A percentile compares a stretch with the other conserved stretches of the same genome.
These are phyloP conservation scores for Serilophus lunatus DNA, from an alignment of 2,113 vertebrate species.

Conservation along the genomic window DNA sequence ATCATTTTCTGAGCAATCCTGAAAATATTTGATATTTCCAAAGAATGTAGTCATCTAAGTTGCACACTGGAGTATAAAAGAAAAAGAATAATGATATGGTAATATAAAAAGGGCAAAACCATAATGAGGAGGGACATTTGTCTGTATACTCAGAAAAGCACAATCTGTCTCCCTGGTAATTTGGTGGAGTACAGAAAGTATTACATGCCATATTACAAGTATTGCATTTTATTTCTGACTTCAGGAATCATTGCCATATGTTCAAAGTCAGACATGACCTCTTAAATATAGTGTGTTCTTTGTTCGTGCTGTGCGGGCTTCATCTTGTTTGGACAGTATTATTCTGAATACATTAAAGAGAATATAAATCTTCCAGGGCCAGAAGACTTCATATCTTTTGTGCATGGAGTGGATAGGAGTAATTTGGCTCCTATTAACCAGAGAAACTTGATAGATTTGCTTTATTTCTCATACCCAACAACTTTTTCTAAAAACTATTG, in stretches of 20 bases:
- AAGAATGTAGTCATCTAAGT: slow-evolving; percentile 9
- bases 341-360: slow-evolving; percentile 6
- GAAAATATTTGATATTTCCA: slow-evolving; percentile 35
- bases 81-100: slow-evolving; percentile 44
- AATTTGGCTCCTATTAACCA: slow-evolving; percentile 1
- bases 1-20: slow-evolving; percentile 9
- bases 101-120: slow-evolving; percentile 57
- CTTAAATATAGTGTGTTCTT: slow-evolving; percentile 59
- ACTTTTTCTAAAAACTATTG: slow-evolving; percentile 5
- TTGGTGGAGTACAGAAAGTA: slow-evolving; percentile 60
- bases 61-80: slow-evolving; percentile 6
- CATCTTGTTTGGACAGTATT: neutral
- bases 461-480: slow-evolving; percentile 25
- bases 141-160: slow-evolving; percentile 61
- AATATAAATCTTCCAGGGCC: neutral
- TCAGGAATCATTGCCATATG: slow-evolving; percentile 68
- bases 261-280: slow-evolving; percentile 57
- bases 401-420: slow-evolving; percentile 5
- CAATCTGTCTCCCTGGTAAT: slow-evolving; percentile 61
- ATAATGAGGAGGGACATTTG: slow-evolving; percentile 59
- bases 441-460: slow-evolving; percentile 3
- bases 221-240: slow-evolving; percentile 60
- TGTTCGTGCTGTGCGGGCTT: neutral
- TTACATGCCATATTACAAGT: slow-evolving; percentile 61
- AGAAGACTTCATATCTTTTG: slow-evolving; percentile 22